Evolutionary conservation across 2,797 vertebrate species (phyloP), one percentile per base, ranked within the genome.

Genomic region (Pangasius larnaudii): DNA sequence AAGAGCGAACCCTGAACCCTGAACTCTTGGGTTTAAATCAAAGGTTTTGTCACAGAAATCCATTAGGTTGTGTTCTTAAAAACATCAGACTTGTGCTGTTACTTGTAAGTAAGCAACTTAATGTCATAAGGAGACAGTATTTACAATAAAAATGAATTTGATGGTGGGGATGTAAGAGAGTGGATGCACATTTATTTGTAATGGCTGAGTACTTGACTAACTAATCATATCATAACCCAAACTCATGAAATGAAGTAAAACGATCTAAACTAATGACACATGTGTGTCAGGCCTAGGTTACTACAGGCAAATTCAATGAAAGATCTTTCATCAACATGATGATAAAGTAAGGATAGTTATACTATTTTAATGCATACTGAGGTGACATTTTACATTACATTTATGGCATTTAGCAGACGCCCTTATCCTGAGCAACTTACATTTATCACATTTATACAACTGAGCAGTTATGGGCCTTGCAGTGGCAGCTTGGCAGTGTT

Each of bases 21-120:
- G n/a, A n/a, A n/a, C 75, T 78, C 6, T 13, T 78, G 14, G 2
- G 18, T 80, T 80, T 80, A 80, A 59, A 80, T 80, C 33, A 80
- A 80, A 59, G 18, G 75, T n/a, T 42, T 36, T 63, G n/a, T 61
- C 22, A 61, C 6, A 42, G 58, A n/a, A 61, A 81, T 61, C 36
- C 56, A 61, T 81, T 27, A 61, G 22, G 1, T 11, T 16, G 22
- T 61, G 58, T 27, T 42, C 22, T 61, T 59, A 27, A 46, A 80
- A 16, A 56, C 53, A 36, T 59, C 19, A 19, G 9, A 22, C 22
- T 16, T 22, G 11, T 42, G 36, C 30, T 39, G 19, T 16, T 27
- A 39, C 11, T 42, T 61, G 5, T 11, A 56, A 33, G 49, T 33
- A 53, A 59, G 19, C 22, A 39, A 59, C 0, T 27, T 27, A 3